These are phyloP conservation scores for Crambe crambe DNA, from an alignment of 37 sponge, comb jelly and placozoan species.

Conservation along the genomic window DNA sequence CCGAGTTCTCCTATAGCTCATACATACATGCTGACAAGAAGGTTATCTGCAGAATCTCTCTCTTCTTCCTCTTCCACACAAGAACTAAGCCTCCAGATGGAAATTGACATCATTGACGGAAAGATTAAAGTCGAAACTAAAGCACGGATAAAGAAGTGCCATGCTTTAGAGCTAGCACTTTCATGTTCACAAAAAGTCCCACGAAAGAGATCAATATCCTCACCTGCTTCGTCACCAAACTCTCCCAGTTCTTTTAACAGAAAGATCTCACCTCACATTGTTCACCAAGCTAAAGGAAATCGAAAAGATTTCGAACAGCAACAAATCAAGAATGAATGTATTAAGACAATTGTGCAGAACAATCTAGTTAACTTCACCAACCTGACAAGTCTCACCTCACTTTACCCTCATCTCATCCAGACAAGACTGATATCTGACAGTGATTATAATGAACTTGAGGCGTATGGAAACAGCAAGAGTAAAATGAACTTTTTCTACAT, in stretches of 20 bases:
- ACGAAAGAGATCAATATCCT: not conserved
- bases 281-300: not conserved
- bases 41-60: not conserved
- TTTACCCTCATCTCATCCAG: not conserved
- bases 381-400: not conserved
- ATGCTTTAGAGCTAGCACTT: too few relatives aligned
- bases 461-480: not conserved
- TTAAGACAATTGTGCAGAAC: not conserved
- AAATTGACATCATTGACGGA: too few relatives aligned
- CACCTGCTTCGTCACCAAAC: not conserved
- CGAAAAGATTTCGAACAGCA: not conserved
- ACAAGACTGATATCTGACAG: not conserved
- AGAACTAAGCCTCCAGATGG: not conserved
- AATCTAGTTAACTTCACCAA: not conserved
- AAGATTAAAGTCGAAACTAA: not conserved
- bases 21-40: too few relatives aligned
- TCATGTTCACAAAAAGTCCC: too few relatives aligned
- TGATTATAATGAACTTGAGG: not conserved
- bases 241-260: not conserved
- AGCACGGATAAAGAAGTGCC: not conserved
- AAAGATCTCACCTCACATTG: not conserved
- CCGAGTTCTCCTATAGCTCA: not conserved
- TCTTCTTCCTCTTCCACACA: not conserved
- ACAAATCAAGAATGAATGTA: not conserved
- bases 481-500: not conserved